Evolutionary conservation across 2,797 vertebrate genomes (phyloP).

Genomic region (Pseudochromis fuscus): DNA sequence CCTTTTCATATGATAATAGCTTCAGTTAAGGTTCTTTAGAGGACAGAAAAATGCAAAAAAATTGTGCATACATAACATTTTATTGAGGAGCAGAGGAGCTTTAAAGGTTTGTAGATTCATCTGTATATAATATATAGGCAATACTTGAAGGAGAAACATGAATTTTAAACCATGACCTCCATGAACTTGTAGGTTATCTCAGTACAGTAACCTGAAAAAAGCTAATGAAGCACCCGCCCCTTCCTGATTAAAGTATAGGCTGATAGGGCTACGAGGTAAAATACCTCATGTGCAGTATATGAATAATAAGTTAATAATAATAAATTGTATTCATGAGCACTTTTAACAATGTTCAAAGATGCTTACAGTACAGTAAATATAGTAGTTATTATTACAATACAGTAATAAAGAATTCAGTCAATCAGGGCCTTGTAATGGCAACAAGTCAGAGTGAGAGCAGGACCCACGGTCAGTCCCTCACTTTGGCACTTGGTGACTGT

Average conservation of each 20-base stretch:
- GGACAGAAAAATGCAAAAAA: background rate
- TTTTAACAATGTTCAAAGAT: no score
- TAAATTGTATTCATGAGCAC: no score
- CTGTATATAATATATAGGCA: slow-evolving; percentile 17
- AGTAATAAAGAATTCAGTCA: no score
- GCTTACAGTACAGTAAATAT: no score
- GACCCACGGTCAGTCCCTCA: no score
- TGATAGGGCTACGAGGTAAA: slow-evolving; percentile 10
- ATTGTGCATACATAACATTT: background rate
- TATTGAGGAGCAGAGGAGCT: background rate
- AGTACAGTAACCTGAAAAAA: slow-evolving; percentile 10
- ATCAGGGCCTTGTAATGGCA: no score
- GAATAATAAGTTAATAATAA: no score
- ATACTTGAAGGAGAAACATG: background rate
- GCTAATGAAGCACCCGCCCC: slow-evolving; percentile 42
- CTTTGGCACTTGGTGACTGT: no score
- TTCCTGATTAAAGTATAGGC: slow-evolving; percentile 29
- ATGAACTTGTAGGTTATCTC: slow-evolving; percentile 56
- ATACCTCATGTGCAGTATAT: no score
- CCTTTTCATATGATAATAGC: slow-evolving; percentile 42
- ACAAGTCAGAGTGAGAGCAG: no score
- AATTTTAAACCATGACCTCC: slow-evolving; percentile 29
- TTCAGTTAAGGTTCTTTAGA: slow-evolving; percentile 8
- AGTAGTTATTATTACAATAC: no score
- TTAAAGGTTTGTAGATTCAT: slow-evolving; percentile 6